A percentile compares a stretch with the other conserved stretches of the same genome.
These are phyloP conservation scores for Unio pictorum DNA, from an alignment of 2,888 invertebrate genomes.

Conservation along the genomic window DNA sequence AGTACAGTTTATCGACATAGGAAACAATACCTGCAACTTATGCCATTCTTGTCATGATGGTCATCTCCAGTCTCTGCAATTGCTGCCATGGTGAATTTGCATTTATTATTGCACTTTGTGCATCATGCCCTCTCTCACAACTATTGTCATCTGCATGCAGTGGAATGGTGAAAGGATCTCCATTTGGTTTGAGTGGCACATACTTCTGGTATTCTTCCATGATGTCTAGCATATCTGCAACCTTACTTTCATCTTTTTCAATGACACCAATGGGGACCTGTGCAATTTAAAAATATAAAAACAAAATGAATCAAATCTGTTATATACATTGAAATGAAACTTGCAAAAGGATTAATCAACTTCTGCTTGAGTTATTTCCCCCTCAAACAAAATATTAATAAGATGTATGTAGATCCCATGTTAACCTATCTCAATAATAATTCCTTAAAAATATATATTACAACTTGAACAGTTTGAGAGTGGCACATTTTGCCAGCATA, in stretches of 20 bases:
- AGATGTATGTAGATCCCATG: too few relatives aligned
- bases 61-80: constrained; percentile 16
- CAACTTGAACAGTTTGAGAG: too few relatives aligned
- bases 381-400: too few relatives aligned
- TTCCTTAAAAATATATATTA: too few relatives aligned
- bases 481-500: too few relatives aligned
- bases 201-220: constrained; percentile 30
- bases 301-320: constrained; percentile 5
- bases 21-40: constrained; percentile 21
- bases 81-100: constrained; percentile 13
- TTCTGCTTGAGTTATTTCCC: too few relatives aligned
- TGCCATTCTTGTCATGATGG: constrained; percentile 32
- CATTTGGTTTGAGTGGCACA: constrained; percentile 21
- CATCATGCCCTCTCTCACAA: constrained; percentile 30
- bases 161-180: constrained; percentile 12
- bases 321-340: background rate
- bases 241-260: constrained; percentile 31
- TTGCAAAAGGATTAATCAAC: too few relatives aligned
- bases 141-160: constrained; percentile 32
- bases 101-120: constrained; percentile 24
- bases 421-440: too few relatives aligned
- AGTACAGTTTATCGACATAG: background rate
- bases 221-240: constrained; percentile 30
- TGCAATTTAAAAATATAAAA: background rate
- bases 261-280: constrained; percentile 33